phyloP scores from a whole-genome alignment of 2,113 vertebrate genomes.

The Crotophaga sulcirostris region DNA sequence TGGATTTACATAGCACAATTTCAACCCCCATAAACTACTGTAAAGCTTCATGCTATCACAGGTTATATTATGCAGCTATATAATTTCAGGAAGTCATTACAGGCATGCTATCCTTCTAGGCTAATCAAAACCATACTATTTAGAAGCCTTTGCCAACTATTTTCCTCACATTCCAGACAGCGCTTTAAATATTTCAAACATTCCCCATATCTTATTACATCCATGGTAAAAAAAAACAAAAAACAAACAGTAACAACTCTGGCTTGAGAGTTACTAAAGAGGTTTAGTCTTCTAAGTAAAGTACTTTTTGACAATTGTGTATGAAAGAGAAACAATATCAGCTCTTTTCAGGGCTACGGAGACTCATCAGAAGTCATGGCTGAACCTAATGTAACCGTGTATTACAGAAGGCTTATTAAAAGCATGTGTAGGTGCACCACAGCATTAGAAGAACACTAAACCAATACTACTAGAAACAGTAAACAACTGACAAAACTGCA shows the following conservation, averaged over 20 bases:
- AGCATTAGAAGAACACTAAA: neutral
- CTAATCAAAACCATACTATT: neutral
- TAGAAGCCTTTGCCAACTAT: neutral
- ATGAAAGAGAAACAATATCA: neutral
- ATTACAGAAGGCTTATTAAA: neutral
- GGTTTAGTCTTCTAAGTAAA: neutral
- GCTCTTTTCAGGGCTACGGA: neutral
- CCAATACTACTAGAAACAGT: neutral
- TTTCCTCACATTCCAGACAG: neutral
- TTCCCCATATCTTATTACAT: neutral
- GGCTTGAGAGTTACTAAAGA: neutral
- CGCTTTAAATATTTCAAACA: neutral
- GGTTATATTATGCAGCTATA: neutral
- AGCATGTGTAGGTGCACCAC: neutral
- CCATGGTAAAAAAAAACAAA: neutral
- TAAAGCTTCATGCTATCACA: neutral
- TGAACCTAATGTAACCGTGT: neutral
- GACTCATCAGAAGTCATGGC: neutral
- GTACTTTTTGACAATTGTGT: neutral
- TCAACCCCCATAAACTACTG: neutral
- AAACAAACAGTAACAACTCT: neutral
- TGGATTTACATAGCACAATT: neutral
- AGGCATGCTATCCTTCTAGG: neutral
- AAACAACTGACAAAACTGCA: neutral
- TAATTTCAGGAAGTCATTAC: slow-evolving; percentile 12